These are phyloP conservation scores for Cryptoprocta ferox DNA, from an alignment of 2,797 vertebrate species.

Conservation along the genomic window DNA sequence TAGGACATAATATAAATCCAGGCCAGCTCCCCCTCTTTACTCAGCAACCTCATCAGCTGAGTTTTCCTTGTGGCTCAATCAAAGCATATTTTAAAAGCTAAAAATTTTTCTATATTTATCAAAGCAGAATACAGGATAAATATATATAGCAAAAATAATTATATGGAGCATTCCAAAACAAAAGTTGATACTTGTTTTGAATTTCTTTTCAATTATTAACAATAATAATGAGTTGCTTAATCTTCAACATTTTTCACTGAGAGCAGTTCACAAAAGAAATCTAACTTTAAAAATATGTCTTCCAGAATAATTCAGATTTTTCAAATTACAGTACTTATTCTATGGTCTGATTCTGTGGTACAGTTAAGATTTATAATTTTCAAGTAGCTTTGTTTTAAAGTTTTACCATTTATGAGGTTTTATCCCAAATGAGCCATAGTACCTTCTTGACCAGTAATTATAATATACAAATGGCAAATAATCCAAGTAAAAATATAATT, in stretches of 20 bases:
- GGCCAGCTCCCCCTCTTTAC: neutral
- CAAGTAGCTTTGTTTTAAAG: conserved; percentile 14
- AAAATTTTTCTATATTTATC: neutral
- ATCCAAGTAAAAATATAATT: neutral
- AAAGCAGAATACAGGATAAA: conserved; percentile 33
- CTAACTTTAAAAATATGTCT: conserved; percentile 12
- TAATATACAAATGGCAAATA: conserved; percentile 17
- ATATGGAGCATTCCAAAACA: neutral
- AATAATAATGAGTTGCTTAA: neutral
- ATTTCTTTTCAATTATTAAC: conserved; percentile 36
- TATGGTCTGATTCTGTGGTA: conserved; percentile 6
- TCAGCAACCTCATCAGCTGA: neutral
- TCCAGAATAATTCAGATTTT: conserved; percentile 51
- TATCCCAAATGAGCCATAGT: neutral
- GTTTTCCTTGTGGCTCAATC: neutral
- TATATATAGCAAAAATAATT: neutral
- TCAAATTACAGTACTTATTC: neutral
- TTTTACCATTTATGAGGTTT: neutral
- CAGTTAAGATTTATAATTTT: conserved; percentile 10
- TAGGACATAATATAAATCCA: neutral
- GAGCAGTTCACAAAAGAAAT: conserved; percentile 10
- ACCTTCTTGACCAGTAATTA: conserved; percentile 52
- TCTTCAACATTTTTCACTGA: conserved; percentile 28
- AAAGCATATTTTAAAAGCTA: neutral
- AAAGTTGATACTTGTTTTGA: conserved; percentile 39